Percentiles rank a stretch among this genome's conserved stretches.
phyloP scores from a whole-genome alignment of 2,113 vertebrate species.

The Catagonus wagneri region DNA sequence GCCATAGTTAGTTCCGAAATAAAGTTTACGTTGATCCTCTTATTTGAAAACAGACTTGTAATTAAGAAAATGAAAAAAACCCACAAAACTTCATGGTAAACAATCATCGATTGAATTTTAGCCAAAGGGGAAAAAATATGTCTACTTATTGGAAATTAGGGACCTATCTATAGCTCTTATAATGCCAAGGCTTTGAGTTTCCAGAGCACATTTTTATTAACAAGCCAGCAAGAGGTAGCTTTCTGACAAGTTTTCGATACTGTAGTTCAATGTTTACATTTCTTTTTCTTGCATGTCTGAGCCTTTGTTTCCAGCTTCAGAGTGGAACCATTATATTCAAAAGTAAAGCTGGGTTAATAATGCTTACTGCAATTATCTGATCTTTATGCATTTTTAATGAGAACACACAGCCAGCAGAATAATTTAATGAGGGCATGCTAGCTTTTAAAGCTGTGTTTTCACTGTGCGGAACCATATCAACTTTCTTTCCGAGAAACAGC shows the following conservation, averaged over 20 bases:
- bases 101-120: not conserved
- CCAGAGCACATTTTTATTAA: slow-evolving; percentile 74
- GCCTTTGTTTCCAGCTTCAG: slow-evolving; percentile 83
- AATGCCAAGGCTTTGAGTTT: slow-evolving; percentile 61
- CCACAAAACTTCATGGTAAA: not conserved
- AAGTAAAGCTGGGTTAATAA: slow-evolving; percentile 87
- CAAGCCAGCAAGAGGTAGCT: slow-evolving; percentile 70
- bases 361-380: slow-evolving; percentile 89
- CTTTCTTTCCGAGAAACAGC: slow-evolving; percentile 85
- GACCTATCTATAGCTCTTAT: not conserved
- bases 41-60: slow-evolving; percentile 63
- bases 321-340: slow-evolving; percentile 82
- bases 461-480: slow-evolving; percentile 82
- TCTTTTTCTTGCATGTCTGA: slow-evolving; percentile 72
- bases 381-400: slow-evolving; percentile 92
- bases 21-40: slow-evolving; percentile 68
- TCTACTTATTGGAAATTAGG: slow-evolving; percentile 37
- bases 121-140: not conserved
- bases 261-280: slow-evolving; percentile 82
- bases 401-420: slow-evolving; percentile 90
- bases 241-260: slow-evolving; percentile 82
- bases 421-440: slow-evolving; percentile 87
- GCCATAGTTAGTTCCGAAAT: slow-evolving; percentile 45
- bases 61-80: not conserved
- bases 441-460: slow-evolving; percentile 86